Evolutionary conservation across 1,140 invertebrate genomes (phyloP).

Genomic region (Lepidurus packardi): DNA sequence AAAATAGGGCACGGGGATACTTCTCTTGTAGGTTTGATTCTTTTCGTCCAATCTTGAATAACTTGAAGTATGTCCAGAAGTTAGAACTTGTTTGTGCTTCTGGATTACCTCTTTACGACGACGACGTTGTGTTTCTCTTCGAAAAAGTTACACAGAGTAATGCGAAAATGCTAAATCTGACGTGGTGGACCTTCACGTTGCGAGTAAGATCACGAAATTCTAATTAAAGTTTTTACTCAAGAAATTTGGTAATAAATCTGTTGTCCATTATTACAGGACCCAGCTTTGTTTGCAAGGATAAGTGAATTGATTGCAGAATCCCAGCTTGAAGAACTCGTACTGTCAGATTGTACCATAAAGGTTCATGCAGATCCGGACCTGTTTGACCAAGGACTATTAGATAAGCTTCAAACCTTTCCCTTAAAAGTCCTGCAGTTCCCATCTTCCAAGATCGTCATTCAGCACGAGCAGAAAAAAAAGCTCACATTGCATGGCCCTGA

Average conservation of each 20-base stretch:
- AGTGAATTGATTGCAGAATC: background rate
- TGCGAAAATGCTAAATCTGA: background rate
- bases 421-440: background rate
- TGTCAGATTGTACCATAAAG: background rate
- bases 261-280: background rate
- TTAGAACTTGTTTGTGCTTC: background rate
- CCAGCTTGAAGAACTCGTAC: background rate
- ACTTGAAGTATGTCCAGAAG: background rate
- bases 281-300: background rate
- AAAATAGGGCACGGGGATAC: too few species aligned
- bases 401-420: background rate
- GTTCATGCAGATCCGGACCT: background rate
- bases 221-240: background rate
- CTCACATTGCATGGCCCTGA: background rate
- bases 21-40: background rate
- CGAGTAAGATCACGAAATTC: background rate
- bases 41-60: background rate
- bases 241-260: background rate
- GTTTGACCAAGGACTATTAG: background rate
- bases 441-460: background rate
- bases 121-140: background rate
- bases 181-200: background rate
- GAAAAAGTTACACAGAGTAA: background rate
- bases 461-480: background rate
- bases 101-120: slow-evolving; percentile 2